Evolutionary conservation across 2,797 vertebrate species (phyloP).

Genomic region (Mus caroli): DNA sequence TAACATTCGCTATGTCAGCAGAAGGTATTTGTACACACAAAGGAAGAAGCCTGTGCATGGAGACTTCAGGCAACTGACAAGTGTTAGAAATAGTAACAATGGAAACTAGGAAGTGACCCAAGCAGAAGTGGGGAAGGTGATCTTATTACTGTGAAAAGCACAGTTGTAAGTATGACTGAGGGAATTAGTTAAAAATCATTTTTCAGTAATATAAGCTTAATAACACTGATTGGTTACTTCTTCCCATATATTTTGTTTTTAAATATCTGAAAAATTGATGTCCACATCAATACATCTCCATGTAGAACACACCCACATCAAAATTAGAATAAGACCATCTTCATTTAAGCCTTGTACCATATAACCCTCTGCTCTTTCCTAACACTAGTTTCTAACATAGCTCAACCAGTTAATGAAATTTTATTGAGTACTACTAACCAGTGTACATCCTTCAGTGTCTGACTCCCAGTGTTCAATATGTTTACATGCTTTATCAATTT

Average conservation of each 20-base stretch:
- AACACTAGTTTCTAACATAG: not conserved
- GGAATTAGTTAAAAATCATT: conserved; percentile 11
- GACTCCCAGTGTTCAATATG: not conserved
- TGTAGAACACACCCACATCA: not conserved
- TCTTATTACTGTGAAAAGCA: not conserved
- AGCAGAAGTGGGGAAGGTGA: not conserved
- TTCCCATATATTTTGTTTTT: not conserved
- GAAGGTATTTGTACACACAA: not conserved
- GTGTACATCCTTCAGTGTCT: not conserved
- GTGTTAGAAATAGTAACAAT: not conserved
- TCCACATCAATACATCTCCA: not conserved
- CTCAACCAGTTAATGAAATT: not conserved
- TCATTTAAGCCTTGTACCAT: not conserved
- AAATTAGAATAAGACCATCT: not conserved
- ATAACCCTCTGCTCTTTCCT: not conserved
- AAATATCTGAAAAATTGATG: not conserved
- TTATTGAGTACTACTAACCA: not conserved
- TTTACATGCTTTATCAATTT: not conserved
- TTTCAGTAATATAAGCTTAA: conserved; percentile 1
- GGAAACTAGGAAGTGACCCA: not conserved
- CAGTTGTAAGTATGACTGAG: not conserved
- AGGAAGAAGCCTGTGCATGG: not conserved
- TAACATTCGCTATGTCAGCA: not conserved
- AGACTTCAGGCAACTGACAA: not conserved
- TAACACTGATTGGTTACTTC: not conserved